Evolutionary conservation across 2,797 vertebrate species (phyloP), one percentile per base, ranked within the genome.

Genomic region (Echeneis naucrates): DNA sequence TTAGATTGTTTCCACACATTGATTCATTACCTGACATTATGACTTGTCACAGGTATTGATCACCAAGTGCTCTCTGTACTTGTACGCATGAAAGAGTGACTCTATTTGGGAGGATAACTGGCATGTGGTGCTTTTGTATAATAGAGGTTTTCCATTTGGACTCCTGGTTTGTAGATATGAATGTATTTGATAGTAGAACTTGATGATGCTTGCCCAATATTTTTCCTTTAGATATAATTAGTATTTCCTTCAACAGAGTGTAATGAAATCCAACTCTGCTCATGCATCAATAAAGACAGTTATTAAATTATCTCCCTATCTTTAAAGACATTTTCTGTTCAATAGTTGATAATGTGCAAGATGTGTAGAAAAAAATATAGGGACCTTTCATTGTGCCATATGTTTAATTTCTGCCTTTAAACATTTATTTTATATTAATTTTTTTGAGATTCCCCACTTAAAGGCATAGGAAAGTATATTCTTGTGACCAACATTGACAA

Each of bases 241-340:
- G 30, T 2, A 38, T 51, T 58, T 61, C 4, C 40, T 19, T 74
- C 42, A 55, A 4, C 2, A 30, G 33, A 48, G 9, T 81, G 55
- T 68, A 53, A 75, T n/a, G 16, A 19, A 23, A 55, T 75, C 40
- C 37, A 27, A 21, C 19, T 72, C 27, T 65, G 24, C 26, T 60
- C 30, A 30, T 44, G 4, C 35, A 69, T 72, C 45, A 90, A 88
- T 87, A 90, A 87, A 90, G 30, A 23, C 32, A 59, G 65, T 77
- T 7, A 78, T 50, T 33, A 27, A 75, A 50, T 8, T 51, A 21
- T 67, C 30, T 33, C 27, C 19, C 8, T n/a, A n/a, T n/a, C n/a
- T n/a, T n/a, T n/a, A n/a, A n/a, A n/a, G n/a, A n/a, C 1, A 33
- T 13, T 32, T 5, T 4, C 0, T 51, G 38, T 59, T 11, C 8